Evolutionary conservation across 2,113 vertebrate species (phyloP).

Genomic region (Deroptyus accipitrinus): DNA sequence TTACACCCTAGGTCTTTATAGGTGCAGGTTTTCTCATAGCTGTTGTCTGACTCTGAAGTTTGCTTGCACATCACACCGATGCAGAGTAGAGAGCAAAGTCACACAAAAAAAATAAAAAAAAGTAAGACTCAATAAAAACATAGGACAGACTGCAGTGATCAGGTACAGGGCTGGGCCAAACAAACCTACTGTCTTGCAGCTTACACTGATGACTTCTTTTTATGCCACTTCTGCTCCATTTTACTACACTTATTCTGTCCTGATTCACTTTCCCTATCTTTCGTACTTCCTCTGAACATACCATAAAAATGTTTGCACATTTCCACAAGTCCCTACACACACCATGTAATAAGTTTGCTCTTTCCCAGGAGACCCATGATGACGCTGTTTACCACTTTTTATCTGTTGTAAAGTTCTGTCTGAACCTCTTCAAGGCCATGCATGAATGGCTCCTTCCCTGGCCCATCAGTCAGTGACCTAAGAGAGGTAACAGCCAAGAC

Average conservation of each 20-base stretch:
- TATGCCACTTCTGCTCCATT: background rate
- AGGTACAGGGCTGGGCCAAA: background rate
- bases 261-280: background rate
- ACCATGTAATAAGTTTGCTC: background rate
- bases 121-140: background rate
- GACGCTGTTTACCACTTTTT: background rate
- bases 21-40: background rate
- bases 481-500: background rate
- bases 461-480: background rate
- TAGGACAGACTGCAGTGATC: background rate
- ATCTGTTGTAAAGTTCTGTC: background rate
- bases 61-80: background rate
- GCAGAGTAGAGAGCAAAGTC: background rate
- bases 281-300: background rate
- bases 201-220: background rate
- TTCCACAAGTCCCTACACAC: background rate
- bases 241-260: accelerated
- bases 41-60: background rate
- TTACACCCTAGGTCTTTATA: background rate
- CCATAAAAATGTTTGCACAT: background rate
- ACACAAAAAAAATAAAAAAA: background rate
- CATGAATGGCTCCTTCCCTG: background rate
- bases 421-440: background rate
- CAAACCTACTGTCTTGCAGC: background rate
- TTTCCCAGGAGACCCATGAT: background rate